Evolutionary conservation across 2,888 invertebrate species (phyloP).

Genomic region (Plagodis dolabraria): DNA sequence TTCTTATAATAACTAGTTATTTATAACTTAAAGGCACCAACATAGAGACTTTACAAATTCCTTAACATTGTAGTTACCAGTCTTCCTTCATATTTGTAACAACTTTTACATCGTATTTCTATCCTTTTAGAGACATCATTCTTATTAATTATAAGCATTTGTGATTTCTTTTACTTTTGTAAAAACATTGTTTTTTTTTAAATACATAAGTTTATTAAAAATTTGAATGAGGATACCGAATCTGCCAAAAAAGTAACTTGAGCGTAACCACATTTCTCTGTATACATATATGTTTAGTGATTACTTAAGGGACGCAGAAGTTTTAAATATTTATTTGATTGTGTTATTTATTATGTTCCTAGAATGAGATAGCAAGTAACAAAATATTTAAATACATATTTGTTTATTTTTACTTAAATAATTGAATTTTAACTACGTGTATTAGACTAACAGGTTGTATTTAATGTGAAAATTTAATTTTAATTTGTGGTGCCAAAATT

Average conservation of each 20-base stretch:
- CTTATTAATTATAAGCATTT: neutral
- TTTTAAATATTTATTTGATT: too few relatives aligned
- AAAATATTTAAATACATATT: constrained; percentile 1
- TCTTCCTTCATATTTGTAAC: constrained; percentile 24
- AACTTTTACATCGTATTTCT: neutral
- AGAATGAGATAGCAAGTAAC: too few relatives aligned
- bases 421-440: constrained; percentile 4
- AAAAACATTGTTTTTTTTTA: too few relatives aligned
- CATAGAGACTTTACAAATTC: constrained; percentile 9
- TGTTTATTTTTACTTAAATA: neutral
- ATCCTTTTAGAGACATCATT: neutral
- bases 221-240: too few relatives aligned
- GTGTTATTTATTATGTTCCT: too few relatives aligned
- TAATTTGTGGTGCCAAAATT: constrained; percentile 38
- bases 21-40: neutral
- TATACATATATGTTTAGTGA: too few relatives aligned
- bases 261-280: too few relatives aligned
- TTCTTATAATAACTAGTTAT: constrained; percentile 2
- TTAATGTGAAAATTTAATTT: constrained; percentile 33
- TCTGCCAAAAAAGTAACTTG: too few relatives aligned
- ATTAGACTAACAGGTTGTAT: constrained; percentile 39
- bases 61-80: constrained; percentile 23
- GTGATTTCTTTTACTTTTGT: too few relatives aligned
- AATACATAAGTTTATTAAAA: too few relatives aligned
- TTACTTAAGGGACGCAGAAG: too few relatives aligned